Conservation (phyloP, 2,797 vertebrate genomes). For the Microchirus variegatus region DNA sequence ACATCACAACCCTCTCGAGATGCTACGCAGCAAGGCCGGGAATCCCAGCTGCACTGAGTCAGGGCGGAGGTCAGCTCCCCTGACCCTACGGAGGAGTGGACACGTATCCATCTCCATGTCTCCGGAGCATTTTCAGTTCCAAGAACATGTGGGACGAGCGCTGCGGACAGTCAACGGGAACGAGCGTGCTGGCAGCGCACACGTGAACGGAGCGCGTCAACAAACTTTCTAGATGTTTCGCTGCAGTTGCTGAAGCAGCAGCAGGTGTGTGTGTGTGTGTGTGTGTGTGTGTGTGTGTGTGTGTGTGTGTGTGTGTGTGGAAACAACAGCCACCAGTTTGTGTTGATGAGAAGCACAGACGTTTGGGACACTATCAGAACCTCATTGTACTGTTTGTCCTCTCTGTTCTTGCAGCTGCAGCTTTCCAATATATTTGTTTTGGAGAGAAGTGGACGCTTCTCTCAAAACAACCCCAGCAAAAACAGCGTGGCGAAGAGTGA, state of each 20-base stretch:
- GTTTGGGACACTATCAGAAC: constrained; percentile 29
- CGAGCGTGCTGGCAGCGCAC: constrained; percentile 9
- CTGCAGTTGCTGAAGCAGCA: constrained; percentile 11
- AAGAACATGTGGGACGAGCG: constrained; percentile 47
- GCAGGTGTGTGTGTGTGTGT: constrained; percentile 51
- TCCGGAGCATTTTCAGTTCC: constrained; percentile 49
- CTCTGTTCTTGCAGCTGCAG: constrained; percentile 53
- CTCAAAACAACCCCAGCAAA: constrained; percentile 11
- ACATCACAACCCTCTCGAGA: constrained; percentile 41
- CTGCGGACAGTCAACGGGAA: constrained; percentile 50
- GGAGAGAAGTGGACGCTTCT: constrained; percentile 9
- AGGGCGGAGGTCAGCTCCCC: constrained; percentile 52
- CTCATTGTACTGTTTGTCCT: constrained; percentile 53
- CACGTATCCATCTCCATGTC: constrained; percentile 32
- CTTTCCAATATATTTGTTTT: constrained; percentile 21
- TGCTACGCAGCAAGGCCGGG: constrained; percentile 18
- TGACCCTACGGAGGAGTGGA: constrained; percentile 52
- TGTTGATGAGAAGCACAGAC: constrained; percentile 54
- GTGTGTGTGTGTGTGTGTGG: constrained; percentile 38
- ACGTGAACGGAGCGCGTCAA: constrained; percentile 14
- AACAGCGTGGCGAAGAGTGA: constrained; percentile 10
- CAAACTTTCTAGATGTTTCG: constrained; percentile 17
- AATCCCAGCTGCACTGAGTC: constrained; percentile 66
- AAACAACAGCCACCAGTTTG: constrained; percentile 43
- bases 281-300: constrained; percentile 47